These are phyloP conservation scores for Pygmarrhopalites habei DNA, from an alignment of 1,140 invertebrate genomes.

Conservation along the genomic window DNA sequence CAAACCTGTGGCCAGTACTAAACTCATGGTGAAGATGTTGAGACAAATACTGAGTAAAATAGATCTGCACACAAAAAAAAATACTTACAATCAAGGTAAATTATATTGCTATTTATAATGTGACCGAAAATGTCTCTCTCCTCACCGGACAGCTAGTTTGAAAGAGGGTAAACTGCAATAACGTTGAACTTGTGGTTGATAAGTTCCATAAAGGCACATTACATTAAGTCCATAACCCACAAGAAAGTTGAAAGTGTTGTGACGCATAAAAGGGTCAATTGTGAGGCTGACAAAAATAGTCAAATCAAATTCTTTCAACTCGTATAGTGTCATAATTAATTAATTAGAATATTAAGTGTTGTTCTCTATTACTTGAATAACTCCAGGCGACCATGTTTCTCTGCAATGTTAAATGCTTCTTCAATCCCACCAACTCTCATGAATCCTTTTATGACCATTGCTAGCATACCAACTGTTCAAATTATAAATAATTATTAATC, in stretches of 20 bases:
- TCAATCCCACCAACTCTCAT: conserved; percentile 1
- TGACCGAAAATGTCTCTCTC: background rate
- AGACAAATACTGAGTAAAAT: conserved; percentile 10
- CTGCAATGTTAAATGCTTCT: conserved; percentile 28
- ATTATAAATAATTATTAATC: background rate
- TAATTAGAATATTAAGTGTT: background rate
- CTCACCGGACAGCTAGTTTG: conserved; percentile 13
- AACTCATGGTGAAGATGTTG: background rate
- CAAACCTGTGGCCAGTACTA: background rate
- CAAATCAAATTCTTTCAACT: too few species aligned
- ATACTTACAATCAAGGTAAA: background rate
- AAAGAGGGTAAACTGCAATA: conserved; percentile 26
- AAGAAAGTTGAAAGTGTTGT: conserved; percentile 24
- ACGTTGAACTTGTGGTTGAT: conserved; percentile 28
- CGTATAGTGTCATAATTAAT: too few species aligned
- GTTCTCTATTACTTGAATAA: background rate
- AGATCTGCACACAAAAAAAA: conserved; percentile 27
- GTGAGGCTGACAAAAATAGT: conserved; percentile 10
- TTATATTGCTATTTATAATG: background rate
- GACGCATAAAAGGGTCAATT: conserved; percentile 19
- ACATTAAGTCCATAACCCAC: conserved; percentile 16
- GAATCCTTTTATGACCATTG: conserved; percentile 27
- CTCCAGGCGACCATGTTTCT: conserved; percentile 29
- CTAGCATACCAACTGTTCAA: conserved; percentile 26
- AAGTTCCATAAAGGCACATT: conserved; percentile 2